These are phyloP conservation scores for Gibbula magus DNA, from an alignment of 2,888 invertebrate genomes.

Conservation along the genomic window DNA sequence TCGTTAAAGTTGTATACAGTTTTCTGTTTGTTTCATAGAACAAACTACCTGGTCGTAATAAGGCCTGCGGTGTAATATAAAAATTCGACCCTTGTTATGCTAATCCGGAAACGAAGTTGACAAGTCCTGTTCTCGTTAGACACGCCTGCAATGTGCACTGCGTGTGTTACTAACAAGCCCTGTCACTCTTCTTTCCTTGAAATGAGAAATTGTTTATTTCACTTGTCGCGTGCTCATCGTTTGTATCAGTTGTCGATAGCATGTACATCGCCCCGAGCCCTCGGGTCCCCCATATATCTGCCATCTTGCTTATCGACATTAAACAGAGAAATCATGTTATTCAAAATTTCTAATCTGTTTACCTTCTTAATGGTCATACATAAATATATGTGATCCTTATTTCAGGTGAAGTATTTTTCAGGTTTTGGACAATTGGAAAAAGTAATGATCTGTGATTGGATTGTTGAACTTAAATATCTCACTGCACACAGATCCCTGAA, in stretches of 20 bases:
- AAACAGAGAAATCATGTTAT: too few species aligned
- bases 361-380: too few species aligned
- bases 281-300: background rate
- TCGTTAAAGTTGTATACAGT: background rate
- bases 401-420: too few species aligned
- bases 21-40: background rate
- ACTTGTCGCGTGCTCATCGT: constrained; percentile 3
- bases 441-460: too few species aligned
- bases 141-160: background rate
- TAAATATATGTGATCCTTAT: too few species aligned
- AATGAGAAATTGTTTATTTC: constrained; percentile 13
- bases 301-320: background rate
- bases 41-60: background rate
- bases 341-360: too few species aligned
- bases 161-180: background rate
- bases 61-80: background rate
- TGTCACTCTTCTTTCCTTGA: background rate
- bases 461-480: too few species aligned
- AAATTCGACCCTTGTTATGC: background rate
- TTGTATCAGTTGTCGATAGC: background rate
- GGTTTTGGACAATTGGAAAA: too few species aligned
- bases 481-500: too few species aligned
- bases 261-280: background rate
- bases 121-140: background rate
- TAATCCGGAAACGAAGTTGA: constrained; percentile 1